Base-by-base conservation (phyloP, 2,113 vertebrate genomes). In the Vanacampus margaritifer region DNA sequence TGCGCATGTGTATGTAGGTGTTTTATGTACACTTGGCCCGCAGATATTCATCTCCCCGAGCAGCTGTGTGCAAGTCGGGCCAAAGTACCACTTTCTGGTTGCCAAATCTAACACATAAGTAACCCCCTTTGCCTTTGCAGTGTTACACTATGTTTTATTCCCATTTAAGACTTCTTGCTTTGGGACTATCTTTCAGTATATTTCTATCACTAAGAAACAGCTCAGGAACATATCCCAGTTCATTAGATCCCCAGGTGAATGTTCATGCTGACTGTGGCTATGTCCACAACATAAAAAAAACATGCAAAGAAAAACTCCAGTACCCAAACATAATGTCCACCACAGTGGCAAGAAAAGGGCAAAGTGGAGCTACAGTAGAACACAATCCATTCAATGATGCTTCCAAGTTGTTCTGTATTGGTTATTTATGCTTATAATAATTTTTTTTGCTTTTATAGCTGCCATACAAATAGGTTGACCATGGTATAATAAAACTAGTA, bases 191-290 rank as follows among this genome's bases (percentile, higher is more conserved):
- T 51, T 67, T 76, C 67, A 53, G 70, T 74, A 65, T 78, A 2
- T 32, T 32, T 73, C 59, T 69, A 35, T 80, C 83, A 86, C 81
- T 77, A 72, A 66, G 79, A 74, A 72, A 76, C 80, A 74, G 67
- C 71, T 77, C 81, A 82, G 72, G 73, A 88, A 87, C 78, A 71
- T 82, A 82, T 89, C 80, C 76, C 84, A 78, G 75, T 89, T 84
- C 80, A 80, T 86, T 84, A 83, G 69, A 68, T 81, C 64, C 70
- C 63, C 43, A 41, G 76, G 75, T 84, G 19, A 48, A 66, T 72
- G 74, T 76, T 46, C 74, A 69, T 77, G 67, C 79, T 81, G 79
- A 81, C 75, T 71, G 67, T 57, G 57, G 35, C 19, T 12, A 13
- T n/a, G 10, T 60, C 58, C 35, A 39, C 35, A 46, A 17, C 43